Base-by-base conservation (phyloP, 2,113 vertebrate genomes). In the Pygathrix nemaeus region DNA sequence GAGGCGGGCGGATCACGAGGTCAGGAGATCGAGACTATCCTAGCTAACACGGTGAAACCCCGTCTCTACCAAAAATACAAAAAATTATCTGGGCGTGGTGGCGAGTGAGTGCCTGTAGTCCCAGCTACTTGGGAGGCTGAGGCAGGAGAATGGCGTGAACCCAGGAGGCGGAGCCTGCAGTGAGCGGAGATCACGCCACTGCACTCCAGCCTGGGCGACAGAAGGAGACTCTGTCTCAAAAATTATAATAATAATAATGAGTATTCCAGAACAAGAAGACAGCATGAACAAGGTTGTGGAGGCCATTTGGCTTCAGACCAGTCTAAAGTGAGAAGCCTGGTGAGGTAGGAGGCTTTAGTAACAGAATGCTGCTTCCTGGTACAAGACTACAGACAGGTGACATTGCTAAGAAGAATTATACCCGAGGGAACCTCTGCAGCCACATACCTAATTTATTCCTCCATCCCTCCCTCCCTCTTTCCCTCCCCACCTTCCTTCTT, bases 391-490 rank as follows among this genome's bases (percentile, higher is more conserved):
- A 14, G 0, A 1, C 20, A 12, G 32, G 7, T 30, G 72, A 88
- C 18, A 32, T 3, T 1, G 32, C 38, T 52, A 68, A 59, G 32
- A 80, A 73, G 40, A 66, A 57, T 12, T 20, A 25, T 4, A 61
- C 32, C 55, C 35, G 17, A 92, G 38, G 5, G 23, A 23, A 55
- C 14, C 8, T 61, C 48, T 82, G 6, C 27, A 79, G 45, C 38
- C 76, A 18, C n/a, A n/a, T 70, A 18, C 35, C 17, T n/a, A 70
- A 70, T 68, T 17, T 17, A 64, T 27, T 64, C 61, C 57, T 59
- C 61, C 27, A 0, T 61, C 25, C 25, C 25, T 27, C 11, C 59
- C 10, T 25, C 10, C 11, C 4, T 23, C 8, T 1, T 10, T 1
- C 11, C 4, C 59, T 5, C 27, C 17, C 52, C 8, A 3, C 1